These are phyloP conservation scores for Agonopterix heracliana DNA, from an alignment of 2,888 invertebrate species.

Conservation along the genomic window DNA sequence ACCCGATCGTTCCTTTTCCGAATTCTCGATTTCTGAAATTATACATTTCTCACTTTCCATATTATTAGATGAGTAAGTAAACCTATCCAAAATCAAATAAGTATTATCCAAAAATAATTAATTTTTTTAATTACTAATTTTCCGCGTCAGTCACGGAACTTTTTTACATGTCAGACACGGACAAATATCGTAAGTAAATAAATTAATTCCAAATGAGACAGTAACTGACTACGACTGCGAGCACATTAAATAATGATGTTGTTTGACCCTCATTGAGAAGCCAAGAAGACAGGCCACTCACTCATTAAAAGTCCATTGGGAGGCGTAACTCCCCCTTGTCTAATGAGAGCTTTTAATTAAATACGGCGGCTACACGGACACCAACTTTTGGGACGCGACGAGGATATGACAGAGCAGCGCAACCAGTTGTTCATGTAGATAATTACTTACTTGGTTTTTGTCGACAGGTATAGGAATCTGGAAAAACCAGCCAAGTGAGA, in stretches of 20 bases:
- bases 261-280: background rate
- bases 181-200: too few species aligned
- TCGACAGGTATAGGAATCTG: background rate
- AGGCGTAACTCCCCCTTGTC: constrained; percentile 9
- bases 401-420: background rate
- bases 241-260: background rate
- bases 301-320: constrained; percentile 10
- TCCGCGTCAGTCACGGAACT: too few species aligned
- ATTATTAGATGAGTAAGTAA: too few species aligned
- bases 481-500: background rate
- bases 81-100: too few species aligned
- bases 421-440: background rate
- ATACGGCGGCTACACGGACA: constrained; percentile 15
- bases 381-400: constrained; percentile 16
- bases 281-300: constrained; percentile 6
- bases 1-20: too few species aligned
- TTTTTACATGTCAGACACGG: too few species aligned
- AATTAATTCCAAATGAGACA: too few species aligned
- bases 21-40: too few species aligned
- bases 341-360: constrained; percentile 23
- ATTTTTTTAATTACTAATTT: too few species aligned
- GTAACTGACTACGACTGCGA: too few species aligned
- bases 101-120: too few species aligned
- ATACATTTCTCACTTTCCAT: too few species aligned
- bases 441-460: background rate